Conservation (phyloP, 2,888 invertebrate genomes). For the Tipula lateralis region DNA sequence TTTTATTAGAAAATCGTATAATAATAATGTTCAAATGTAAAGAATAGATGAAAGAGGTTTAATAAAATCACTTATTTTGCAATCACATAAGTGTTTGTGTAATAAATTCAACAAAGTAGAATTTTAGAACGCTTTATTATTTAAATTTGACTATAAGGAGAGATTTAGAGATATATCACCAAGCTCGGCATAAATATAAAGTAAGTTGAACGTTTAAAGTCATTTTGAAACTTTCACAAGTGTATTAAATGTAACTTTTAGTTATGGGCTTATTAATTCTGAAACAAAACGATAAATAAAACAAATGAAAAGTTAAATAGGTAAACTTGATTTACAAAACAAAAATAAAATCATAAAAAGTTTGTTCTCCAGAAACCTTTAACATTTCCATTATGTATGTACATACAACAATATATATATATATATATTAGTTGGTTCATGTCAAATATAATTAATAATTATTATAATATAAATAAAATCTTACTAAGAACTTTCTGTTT, state of each 20-base stretch:
- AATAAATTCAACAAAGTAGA: constrained; percentile 9
- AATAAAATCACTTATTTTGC: background rate
- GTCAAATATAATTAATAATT: background rate
- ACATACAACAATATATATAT: background rate
- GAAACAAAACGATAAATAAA: background rate
- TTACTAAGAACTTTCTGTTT: background rate
- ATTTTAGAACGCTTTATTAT: background rate
- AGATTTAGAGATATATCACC: background rate
- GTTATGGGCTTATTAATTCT: background rate
- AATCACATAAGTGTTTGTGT: background rate
- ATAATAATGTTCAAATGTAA: background rate
- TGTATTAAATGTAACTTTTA: background rate
- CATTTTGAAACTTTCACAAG: background rate
- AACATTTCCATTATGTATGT: background rate
- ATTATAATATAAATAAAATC: background rate
- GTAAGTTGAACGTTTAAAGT: background rate
- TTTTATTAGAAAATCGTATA: background rate
- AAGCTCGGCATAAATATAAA: background rate
- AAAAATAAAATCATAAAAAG: background rate
- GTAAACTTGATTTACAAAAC: background rate
- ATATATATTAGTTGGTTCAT: background rate
- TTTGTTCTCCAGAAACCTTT: background rate
- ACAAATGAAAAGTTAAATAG: background rate
- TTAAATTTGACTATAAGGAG: background rate
- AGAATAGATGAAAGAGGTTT: background rate